phyloP scores from a whole-genome alignment of 2,888 invertebrate genomes.

The Sinotaia quadrata region DNA sequence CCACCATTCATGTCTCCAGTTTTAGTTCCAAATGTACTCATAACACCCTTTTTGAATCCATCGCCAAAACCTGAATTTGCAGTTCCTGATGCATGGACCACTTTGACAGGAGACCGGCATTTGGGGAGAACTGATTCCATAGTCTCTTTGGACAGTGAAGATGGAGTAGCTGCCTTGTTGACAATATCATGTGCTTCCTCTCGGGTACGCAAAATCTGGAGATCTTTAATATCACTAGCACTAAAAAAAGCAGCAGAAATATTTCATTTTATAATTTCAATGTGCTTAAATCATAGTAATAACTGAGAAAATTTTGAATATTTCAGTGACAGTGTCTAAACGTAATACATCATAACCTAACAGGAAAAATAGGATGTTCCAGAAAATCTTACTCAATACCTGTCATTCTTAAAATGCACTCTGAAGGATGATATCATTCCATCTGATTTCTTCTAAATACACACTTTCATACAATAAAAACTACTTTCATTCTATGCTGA shows the following conservation, averaged over 20 bases:
- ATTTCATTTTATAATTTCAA: too few species aligned
- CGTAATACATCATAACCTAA: too few species aligned
- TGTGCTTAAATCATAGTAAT: too few species aligned
- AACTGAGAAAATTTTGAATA: too few species aligned
- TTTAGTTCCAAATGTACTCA: not conserved
- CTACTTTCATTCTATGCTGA: too few species aligned
- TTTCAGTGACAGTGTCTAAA: too few species aligned
- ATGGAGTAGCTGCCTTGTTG: slow-evolving; percentile 58
- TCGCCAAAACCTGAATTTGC: slow-evolving; percentile 17
- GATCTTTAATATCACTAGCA: slow-evolving; percentile 82
- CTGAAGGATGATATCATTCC: too few species aligned
- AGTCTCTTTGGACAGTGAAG: slow-evolving; percentile 60
- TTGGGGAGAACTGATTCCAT: slow-evolving; percentile 46
- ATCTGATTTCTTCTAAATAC: too few species aligned
- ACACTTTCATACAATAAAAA: too few species aligned
- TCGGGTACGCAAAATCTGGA: slow-evolving; percentile 80
- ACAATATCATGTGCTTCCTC: slow-evolving; percentile 68
- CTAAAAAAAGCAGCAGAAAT: slow-evolving; percentile 74
- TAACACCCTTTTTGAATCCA: not conserved
- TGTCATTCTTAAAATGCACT: too few species aligned
- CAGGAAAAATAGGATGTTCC: too few species aligned
- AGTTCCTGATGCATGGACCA: slow-evolving; percentile 44
- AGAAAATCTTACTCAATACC: too few species aligned
- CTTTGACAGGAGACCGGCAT: slow-evolving; percentile 58
- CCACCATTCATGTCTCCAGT: slow-evolving; percentile 1